Conservation (phyloP, 2,888 invertebrate genomes). For the Nezara viridula region DNA sequence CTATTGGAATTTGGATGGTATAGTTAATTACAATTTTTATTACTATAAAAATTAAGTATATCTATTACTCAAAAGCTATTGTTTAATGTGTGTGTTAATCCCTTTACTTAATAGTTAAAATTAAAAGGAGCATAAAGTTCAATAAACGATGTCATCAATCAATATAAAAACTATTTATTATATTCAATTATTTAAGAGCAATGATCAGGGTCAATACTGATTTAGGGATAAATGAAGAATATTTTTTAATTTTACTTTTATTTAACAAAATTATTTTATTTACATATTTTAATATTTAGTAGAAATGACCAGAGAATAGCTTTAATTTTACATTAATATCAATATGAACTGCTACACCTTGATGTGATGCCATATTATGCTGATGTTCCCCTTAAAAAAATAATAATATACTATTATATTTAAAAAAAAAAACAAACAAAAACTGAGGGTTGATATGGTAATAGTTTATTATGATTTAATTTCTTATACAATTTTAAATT, state of each 20-base stretch:
- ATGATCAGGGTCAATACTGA: not conserved
- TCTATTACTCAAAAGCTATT: not conserved
- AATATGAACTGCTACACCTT: not conserved
- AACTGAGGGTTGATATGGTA: not conserved
- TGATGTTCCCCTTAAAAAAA: not conserved
- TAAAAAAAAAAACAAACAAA: too few species aligned
- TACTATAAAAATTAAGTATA: not conserved
- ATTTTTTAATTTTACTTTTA: not conserved
- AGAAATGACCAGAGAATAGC: not conserved
- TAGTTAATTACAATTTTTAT: not conserved
- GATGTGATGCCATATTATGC: not conserved
- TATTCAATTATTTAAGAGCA: not conserved
- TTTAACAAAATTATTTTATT: not conserved
- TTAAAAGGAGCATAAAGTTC: not conserved
- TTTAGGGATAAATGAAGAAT: not conserved
- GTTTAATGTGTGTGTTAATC: not conserved
- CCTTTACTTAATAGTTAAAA: not conserved
- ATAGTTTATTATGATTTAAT: not conserved
- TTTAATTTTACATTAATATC: not conserved
- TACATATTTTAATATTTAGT: not conserved
- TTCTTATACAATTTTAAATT: not conserved
- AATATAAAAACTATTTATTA: not conserved
- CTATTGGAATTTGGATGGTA: not conserved
- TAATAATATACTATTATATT: not conserved
- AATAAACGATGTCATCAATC: not conserved